Conservation (phyloP, 2,113 vertebrate species). For the Ictalurus furcatus region DNA sequence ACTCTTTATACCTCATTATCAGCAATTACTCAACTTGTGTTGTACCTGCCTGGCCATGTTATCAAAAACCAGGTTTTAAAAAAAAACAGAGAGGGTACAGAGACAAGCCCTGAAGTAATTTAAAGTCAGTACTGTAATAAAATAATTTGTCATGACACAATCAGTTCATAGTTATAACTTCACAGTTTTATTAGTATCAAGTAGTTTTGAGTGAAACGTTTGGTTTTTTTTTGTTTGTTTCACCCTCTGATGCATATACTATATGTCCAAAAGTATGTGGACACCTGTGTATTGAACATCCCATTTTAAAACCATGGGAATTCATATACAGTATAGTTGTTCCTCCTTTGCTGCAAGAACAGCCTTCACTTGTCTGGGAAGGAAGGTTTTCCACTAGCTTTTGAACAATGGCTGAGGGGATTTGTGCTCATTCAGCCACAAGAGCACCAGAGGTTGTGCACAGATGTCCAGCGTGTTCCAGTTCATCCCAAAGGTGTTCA, state of each 20-base stretch:
- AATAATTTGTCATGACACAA: too few species aligned
- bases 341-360: background rate
- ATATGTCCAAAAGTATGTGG: background rate
- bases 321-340: background rate
- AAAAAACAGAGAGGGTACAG: background rate
- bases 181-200: background rate
- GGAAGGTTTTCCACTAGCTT: background rate
- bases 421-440: background rate
- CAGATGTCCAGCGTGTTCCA: background rate
- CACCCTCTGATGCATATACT: background rate
- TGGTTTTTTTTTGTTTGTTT: background rate
- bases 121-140: too few species aligned
- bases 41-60: background rate
- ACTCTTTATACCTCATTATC: conserved; percentile 8
- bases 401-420: background rate
- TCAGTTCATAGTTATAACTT: background rate
- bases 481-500: background rate
- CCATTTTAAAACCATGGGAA: background rate
- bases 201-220: background rate
- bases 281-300: background rate
- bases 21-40: background rate
- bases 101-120: background rate
- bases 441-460: background rate
- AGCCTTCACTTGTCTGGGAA: background rate
- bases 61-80: background rate